Conservation (phyloP, 2,888 invertebrate species). For the Auanema freiburgensis region DNA sequence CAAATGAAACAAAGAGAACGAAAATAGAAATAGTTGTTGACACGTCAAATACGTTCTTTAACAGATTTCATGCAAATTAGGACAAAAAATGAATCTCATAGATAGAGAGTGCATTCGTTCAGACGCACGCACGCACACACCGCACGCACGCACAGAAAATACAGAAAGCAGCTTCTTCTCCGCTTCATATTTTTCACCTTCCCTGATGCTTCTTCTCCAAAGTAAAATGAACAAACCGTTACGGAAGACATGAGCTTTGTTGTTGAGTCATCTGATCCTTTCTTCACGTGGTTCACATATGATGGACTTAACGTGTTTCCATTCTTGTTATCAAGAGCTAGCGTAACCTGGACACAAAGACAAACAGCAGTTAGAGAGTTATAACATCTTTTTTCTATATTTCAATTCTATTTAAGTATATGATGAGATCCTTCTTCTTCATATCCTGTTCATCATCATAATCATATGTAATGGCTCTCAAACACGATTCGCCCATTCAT, state of each 20-base stretch:
- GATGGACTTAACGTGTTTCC: slow-evolving; percentile 26
- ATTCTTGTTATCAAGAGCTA: slow-evolving; percentile 20
- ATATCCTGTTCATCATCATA: no score
- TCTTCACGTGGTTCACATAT: slow-evolving; percentile 34
- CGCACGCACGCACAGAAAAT: no score
- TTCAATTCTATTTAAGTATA: no score
- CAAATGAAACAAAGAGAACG: no score
- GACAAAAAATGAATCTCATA: neutral
- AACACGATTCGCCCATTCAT: neutral
- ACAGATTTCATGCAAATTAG: no score
- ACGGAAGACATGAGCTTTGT: slow-evolving; percentile 32
- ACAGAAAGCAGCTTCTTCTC: no score
- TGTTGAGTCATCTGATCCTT: slow-evolving; percentile 43
- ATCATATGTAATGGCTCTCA: slow-evolving; percentile 5
- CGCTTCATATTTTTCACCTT: no score
- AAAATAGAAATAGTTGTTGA: no score
- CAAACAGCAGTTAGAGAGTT: neutral
- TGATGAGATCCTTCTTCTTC: no score
- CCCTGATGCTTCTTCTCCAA: neutral
- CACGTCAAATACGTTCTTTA: no score
- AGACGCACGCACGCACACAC: no score
- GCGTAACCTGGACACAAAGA: slow-evolving; percentile 26
- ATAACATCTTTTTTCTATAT: neutral
- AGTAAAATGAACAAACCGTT: slow-evolving; percentile 16
- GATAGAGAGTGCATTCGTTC: slow-evolving; percentile 1